These are phyloP conservation scores for Pseudopipra pipra DNA, from an alignment of 2,113 vertebrate genomes.

Conservation along the genomic window DNA sequence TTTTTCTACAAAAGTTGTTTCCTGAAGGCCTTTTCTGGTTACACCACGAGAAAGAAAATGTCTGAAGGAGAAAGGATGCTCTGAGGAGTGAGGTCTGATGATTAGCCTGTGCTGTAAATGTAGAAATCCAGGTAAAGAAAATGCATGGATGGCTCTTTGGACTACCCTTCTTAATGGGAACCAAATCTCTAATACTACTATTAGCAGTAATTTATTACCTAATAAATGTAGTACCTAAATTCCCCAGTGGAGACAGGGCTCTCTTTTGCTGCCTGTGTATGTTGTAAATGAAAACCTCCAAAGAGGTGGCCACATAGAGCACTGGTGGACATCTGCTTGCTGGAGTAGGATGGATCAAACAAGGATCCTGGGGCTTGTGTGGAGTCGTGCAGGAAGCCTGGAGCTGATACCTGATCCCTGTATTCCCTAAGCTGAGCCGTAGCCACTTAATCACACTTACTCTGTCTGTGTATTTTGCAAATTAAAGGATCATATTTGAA, in stretches of 20 bases:
- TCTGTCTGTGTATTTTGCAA: background rate
- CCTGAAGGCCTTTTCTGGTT: background rate
- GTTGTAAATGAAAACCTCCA: background rate
- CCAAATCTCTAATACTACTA: background rate
- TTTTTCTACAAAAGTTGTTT: background rate
- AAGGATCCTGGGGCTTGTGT: background rate
- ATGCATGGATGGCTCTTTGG: background rate
- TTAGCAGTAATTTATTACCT: background rate
- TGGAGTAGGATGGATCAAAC: background rate
- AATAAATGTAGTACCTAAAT: background rate
- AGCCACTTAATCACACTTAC: background rate
- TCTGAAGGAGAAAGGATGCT: background rate
- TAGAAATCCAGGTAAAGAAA: background rate
- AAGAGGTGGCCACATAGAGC: background rate
- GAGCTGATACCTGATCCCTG: background rate
- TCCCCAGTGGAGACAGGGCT: background rate
- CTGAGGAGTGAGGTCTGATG: background rate
- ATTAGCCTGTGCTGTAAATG: background rate
- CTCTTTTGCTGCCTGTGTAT: background rate
- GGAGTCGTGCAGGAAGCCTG: background rate
- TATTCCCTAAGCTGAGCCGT: background rate
- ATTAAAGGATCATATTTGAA: background rate
- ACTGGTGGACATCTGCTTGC: background rate
- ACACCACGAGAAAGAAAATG: background rate
- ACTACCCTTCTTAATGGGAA: background rate